Conservation (phyloP, 30 jellyfish, hydroid and myxozoan species). For the Chrysaora quinquecirrha region DNA sequence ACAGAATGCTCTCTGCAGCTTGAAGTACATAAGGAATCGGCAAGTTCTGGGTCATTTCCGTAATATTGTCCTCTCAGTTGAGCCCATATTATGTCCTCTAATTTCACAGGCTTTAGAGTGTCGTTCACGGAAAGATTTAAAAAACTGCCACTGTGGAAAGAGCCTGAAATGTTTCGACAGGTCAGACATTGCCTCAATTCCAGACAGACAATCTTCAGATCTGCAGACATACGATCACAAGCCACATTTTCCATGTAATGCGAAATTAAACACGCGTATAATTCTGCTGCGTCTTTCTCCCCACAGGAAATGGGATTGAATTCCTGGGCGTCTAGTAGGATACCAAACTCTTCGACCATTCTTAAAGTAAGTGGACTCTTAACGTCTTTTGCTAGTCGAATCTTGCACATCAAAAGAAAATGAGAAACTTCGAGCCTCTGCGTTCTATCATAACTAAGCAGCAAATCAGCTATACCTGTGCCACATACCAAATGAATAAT, state of each 20-base stretch:
- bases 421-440: too few relatives aligned
- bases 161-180: too few relatives aligned
- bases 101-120: background rate
- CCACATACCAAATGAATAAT: too few relatives aligned
- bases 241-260: too few relatives aligned
- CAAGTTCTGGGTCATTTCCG: background rate
- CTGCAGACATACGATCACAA: too few relatives aligned
- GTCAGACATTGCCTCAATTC: too few relatives aligned
- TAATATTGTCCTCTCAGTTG: background rate
- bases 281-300: too few relatives aligned
- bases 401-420: too few relatives aligned
- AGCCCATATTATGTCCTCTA: background rate
- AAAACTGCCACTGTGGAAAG: background rate
- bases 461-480: too few relatives aligned
- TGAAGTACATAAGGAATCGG: background rate
- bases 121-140: background rate
- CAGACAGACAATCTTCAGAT: background rate
- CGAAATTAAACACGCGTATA: too few relatives aligned
- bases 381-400: too few relatives aligned
- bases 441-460: too few relatives aligned
- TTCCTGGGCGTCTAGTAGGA: background rate
- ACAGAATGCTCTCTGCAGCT: background rate
- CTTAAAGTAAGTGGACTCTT: background rate
- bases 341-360: background rate
- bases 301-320: background rate